Base-by-base conservation (phyloP, 2,888 invertebrate species). In the Ferdinandea cuprea region DNA sequence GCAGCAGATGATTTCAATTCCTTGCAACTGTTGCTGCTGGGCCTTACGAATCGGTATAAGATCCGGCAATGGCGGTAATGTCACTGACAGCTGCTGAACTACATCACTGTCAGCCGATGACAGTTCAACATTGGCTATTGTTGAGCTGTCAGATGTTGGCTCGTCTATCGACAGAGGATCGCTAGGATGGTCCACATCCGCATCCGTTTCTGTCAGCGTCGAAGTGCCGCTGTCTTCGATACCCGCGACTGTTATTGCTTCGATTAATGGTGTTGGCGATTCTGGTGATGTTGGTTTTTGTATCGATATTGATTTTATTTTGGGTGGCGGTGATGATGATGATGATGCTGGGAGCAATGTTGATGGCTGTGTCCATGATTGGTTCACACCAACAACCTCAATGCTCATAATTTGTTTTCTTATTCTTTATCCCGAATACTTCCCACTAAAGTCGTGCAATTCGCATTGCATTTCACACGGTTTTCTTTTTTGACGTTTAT, bases 381-480 rank as follows among this genome's bases (percentile, higher is more conserved):
- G 84, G 73, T 84, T 84, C 84, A 84, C 84, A 84, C 79, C 84
- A 74, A 79, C 79, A 84, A 84, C 79, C 44, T 84, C 84, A 84
- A 84, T 84, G 84, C 84, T 84, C 84, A 84, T 84, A 84, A 73
- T 84, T 84, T 71, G 8, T 40, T 40, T 7, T 40, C 15, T 54
- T 69, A 37, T 63, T n/a, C 37, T 63, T 25, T 77, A 32, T 72
- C 72, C 11, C 58, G 15, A 66, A 42, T 37, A n/a, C 32, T 54
- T 28, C 48, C 58, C 66, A 71, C 61, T 73, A 44, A 59, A 46
- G 37, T 15, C 37, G 13, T 74, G 74, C 74, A 76, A 76, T 81
- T 69, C 46, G 40, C 54, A 54, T 71, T 77, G 76, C 81, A 81
- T 66, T 50, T 66, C 15, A 13, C 35, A n/a, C n/a, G n/a, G 25